These are phyloP conservation scores for Aratinga solstitialis DNA, from an alignment of 2,797 vertebrate genomes.

Conservation along the genomic window DNA sequence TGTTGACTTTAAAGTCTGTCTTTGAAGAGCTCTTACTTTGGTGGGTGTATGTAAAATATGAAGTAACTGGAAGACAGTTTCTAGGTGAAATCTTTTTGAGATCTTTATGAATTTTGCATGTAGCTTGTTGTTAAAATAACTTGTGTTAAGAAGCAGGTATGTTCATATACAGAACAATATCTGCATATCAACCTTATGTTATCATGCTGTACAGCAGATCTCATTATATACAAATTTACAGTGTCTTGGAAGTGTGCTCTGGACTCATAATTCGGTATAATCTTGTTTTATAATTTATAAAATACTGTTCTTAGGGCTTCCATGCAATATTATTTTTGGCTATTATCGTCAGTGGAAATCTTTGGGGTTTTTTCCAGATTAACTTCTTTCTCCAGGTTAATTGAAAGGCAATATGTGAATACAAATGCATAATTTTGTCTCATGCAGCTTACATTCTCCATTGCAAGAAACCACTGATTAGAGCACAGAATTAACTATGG, in stretches of 20 bases:
- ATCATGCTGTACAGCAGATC: rapidly evolving
- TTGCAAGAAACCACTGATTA: not conserved
- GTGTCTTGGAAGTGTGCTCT: not conserved
- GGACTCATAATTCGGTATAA: not conserved
- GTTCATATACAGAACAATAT: not conserved
- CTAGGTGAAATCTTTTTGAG: not conserved
- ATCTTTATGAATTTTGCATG: not conserved
- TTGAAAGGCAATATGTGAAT: not conserved
- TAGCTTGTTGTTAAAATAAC: not conserved
- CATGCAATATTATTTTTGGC: not conserved
- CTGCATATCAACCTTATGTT: not conserved
- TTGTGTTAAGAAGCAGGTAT: not conserved
- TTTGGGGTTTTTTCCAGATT: not conserved
- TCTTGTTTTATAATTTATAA: not conserved
- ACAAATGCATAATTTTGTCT: not conserved
- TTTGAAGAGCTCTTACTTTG: not conserved
- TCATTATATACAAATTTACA: not conserved
- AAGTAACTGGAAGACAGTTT: not conserved
- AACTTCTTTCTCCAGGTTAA: not conserved
- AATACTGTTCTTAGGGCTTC: not conserved
- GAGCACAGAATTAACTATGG: not conserved
- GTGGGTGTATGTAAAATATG: not conserved
- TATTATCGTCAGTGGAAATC: not conserved
- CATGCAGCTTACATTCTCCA: not conserved
- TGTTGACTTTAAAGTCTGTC: not conserved